Evolutionary conservation across 2,113 vertebrate genomes (phyloP).

Genomic region (Thryonomys swinderianus): DNA sequence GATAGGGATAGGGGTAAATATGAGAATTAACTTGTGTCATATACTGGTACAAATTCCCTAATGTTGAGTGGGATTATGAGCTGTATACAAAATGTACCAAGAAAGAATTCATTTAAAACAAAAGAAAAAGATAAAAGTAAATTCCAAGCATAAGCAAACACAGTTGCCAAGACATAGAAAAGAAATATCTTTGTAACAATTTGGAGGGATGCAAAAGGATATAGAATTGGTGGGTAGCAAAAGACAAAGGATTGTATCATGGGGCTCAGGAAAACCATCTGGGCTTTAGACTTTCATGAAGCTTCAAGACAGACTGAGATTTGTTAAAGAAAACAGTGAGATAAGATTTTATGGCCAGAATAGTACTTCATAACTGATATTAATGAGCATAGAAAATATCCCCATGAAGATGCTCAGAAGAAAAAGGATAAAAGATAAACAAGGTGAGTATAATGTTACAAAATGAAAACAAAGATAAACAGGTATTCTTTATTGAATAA

Average conservation of each 20-base stretch:
- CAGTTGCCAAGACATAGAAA: neutral
- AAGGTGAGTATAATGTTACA: neutral
- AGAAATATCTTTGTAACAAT: neutral
- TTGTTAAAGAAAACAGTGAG: neutral
- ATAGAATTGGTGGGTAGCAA: neutral
- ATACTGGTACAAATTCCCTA: too few relatives aligned
- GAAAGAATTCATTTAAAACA: too few relatives aligned
- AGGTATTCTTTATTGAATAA: neutral
- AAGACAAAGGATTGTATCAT: neutral
- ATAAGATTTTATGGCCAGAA: neutral
- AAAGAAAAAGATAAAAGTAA: constrained; percentile 7
- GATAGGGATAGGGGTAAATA: too few relatives aligned
- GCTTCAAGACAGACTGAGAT: neutral
- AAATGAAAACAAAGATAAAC: neutral
- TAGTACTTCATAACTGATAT: neutral
- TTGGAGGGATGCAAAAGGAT: neutral
- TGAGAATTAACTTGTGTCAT: too few relatives aligned
- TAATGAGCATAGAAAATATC: neutral
- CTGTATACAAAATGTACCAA: too few relatives aligned
- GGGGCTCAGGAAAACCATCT: neutral
- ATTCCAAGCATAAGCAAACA: constrained; percentile 11
- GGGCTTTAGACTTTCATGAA: neutral
- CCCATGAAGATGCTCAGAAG: neutral
- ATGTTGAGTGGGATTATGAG: too few relatives aligned
- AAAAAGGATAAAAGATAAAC: neutral